Conservation (phyloP, 2,797 vertebrate genomes). For the Coregonus sp. region DNA sequence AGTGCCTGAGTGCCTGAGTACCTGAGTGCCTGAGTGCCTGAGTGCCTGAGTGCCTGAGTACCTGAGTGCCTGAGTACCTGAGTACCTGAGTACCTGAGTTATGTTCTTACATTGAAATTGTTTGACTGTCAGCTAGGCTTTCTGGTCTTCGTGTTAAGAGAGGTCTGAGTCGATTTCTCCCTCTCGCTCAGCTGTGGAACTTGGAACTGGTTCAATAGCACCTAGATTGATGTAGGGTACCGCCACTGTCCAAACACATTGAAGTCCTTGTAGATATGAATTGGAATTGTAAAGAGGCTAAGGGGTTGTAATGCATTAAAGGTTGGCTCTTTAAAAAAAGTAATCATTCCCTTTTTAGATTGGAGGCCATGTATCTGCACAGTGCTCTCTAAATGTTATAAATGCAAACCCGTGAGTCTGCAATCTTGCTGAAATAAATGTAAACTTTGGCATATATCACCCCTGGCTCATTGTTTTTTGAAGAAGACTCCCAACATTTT, state of each 20-base stretch:
- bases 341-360: not conserved
- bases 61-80: too few relatives aligned
- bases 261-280: not conserved
- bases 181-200: not conserved
- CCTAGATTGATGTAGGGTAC: not conserved
- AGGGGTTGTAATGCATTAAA: not conserved
- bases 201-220: not conserved
- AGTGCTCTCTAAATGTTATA: not conserved
- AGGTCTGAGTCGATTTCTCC: not conserved
- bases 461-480: not conserved
- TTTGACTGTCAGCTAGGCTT: not conserved
- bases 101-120: constrained; percentile 24
- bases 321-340: not conserved
- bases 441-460: not conserved
- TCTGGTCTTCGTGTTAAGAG: not conserved
- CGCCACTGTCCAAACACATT: not conserved
- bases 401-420: not conserved
- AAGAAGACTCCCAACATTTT: not conserved
- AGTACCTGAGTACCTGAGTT: constrained; percentile 25
- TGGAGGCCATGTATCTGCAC: not conserved
- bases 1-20: too few relatives aligned
- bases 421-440: not conserved
- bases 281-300: not conserved
- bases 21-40: too few relatives aligned
- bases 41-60: too few relatives aligned